phyloP scores from a whole-genome alignment of 2,797 vertebrate species.

The Caiman crocodilus region DNA sequence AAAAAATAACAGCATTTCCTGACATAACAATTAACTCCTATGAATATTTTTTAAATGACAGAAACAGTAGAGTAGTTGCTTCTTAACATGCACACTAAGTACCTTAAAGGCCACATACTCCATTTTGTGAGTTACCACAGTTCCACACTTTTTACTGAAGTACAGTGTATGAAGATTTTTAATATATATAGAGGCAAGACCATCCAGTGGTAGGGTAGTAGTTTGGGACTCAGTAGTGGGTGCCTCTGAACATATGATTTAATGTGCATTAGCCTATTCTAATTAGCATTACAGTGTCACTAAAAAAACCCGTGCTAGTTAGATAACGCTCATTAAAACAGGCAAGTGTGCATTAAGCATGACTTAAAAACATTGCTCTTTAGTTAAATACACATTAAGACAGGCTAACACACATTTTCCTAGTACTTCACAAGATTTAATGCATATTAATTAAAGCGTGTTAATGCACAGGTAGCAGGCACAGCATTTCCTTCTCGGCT shows the following conservation, averaged over 20 bases:
- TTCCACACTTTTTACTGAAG: slow-evolving; percentile 26
- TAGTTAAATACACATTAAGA: no score
- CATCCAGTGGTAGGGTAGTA: not conserved
- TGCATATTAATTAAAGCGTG: no score
- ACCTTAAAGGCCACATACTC: slow-evolving; percentile 1
- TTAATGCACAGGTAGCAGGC: no score
- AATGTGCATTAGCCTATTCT: no score
- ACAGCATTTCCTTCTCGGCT: not conserved
- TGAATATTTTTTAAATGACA: slow-evolving; percentile 59
- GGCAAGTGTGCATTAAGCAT: no score
- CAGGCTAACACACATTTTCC: no score
- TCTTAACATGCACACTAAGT: slow-evolving; percentile 17
- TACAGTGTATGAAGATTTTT: slow-evolving; percentile 18
- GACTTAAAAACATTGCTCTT: no score
- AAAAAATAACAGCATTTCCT: slow-evolving; percentile 49
- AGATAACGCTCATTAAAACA: no score
- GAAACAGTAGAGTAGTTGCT: slow-evolving; percentile 51
- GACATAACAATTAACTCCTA: slow-evolving; percentile 49
- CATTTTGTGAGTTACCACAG: not conserved
- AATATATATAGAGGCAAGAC: not conserved
- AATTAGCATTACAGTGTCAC: no score
- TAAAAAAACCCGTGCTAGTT: no score
- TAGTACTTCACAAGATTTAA: no score
- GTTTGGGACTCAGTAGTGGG: not conserved
- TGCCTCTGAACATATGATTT: no score